Conservation (phyloP, 1,140 invertebrate species). For the Bombus confusus region DNA sequence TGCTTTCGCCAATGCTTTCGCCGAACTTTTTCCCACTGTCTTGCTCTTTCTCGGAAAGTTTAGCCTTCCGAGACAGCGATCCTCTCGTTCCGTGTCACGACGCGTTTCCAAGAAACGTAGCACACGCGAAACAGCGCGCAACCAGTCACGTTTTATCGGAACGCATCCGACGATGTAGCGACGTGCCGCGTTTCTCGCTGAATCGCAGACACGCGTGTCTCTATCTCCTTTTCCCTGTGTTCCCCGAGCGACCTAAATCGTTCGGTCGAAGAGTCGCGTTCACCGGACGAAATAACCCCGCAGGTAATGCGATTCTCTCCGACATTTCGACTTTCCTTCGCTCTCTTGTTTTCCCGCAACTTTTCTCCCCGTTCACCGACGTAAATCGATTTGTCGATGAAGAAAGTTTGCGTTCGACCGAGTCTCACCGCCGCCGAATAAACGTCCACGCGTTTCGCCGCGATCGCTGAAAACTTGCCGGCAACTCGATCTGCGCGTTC, state of each 20-base stretch:
- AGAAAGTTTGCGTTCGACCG: constrained; percentile 54
- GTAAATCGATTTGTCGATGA: constrained; percentile 65
- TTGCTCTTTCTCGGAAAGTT: background rate
- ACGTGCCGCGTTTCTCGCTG: background rate
- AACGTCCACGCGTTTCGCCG: constrained; percentile 57
- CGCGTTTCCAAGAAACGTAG: background rate
- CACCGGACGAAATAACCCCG: constrained; percentile 53
- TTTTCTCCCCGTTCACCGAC: constrained; percentile 41
- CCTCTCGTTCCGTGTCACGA: background rate
- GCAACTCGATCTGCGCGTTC: background rate
- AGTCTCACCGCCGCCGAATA: constrained; percentile 36
- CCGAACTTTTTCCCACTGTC: background rate
- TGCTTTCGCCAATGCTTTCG: too few species aligned
- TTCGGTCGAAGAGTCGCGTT: constrained; percentile 3
- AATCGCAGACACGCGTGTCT: background rate
- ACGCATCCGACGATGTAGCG: background rate
- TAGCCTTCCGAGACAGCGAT: background rate
- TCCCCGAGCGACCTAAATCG: background rate
- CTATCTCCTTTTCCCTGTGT: background rate
- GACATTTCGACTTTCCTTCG: constrained; percentile 20
- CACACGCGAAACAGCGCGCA: background rate
- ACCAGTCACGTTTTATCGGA: constrained; percentile 19
- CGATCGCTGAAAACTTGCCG: background rate
- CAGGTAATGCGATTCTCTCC: constrained; percentile 59
- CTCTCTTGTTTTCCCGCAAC: constrained; percentile 55